These are phyloP conservation scores for Esox masquinongy DNA, from an alignment of 2,797 vertebrate genomes.

Conservation along the genomic window DNA sequence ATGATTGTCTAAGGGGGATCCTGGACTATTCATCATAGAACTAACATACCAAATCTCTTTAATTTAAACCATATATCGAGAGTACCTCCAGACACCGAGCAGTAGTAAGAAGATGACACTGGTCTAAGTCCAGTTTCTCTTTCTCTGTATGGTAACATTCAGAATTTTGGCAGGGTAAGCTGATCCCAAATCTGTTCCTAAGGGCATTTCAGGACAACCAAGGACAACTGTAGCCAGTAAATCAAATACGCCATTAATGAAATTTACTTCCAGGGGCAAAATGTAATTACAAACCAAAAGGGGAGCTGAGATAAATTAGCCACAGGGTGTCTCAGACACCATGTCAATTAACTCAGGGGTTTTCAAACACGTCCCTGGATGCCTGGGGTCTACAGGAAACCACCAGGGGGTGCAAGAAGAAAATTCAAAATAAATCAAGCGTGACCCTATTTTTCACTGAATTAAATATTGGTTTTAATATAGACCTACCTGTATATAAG, in stretches of 20 bases:
- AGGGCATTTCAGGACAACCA: background rate
- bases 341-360: background rate
- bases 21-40: background rate
- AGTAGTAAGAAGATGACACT: background rate
- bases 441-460: no score
- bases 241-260: slow-evolving; percentile 8
- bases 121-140: background rate
- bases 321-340: background rate
- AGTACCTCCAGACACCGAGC: background rate
- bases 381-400: no score
- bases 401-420: no score
- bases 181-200: background rate
- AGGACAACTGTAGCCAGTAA: background rate
- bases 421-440: no score
- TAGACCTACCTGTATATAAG: no score
- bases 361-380: no score
- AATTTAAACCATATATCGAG: background rate
- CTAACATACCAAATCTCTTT: background rate
- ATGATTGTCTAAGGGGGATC: slow-evolving; percentile 1
- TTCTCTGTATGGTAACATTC: background rate
- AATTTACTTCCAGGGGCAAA: background rate
- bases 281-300: slow-evolving; percentile 19
- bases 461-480: no score
- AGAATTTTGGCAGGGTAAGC: background rate
- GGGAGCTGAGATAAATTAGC: background rate